Conservation (phyloP, 2,888 invertebrate species). For the Phymatocera aterrima region DNA sequence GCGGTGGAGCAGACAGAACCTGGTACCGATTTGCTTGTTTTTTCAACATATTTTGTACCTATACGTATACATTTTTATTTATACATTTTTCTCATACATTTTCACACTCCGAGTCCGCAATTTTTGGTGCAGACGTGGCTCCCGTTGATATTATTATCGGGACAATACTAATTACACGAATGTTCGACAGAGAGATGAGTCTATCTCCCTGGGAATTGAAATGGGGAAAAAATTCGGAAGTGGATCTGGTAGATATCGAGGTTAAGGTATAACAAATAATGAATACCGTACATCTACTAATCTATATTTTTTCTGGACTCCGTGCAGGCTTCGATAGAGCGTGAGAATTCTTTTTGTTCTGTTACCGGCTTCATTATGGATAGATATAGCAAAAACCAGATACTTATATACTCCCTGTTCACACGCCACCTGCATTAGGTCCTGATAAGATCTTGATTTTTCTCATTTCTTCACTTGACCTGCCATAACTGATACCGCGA, state of each 20-base stretch:
- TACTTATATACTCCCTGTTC: constrained; percentile 16
- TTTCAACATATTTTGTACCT: not conserved
- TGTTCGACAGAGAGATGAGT: constrained; percentile 10
- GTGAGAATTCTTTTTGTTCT: constrained; percentile 27
- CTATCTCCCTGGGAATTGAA: not conserved
- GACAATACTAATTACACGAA: constrained; percentile 61
- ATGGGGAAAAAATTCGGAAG: not conserved
- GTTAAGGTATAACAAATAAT: not conserved
- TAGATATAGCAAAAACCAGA: constrained; percentile 8
- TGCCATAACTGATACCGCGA: constrained; percentile 26
- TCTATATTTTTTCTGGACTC: not conserved
- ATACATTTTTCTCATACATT: not conserved
- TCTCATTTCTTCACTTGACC: constrained; percentile 16
- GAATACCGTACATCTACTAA: not conserved
- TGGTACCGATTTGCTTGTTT: constrained; percentile 5
- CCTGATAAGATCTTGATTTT: constrained; percentile 34
- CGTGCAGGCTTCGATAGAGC: not conserved
- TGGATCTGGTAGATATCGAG: not conserved
- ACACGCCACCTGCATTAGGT: constrained; percentile 34
- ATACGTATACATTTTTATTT: not conserved
- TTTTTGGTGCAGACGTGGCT: constrained; percentile 1
- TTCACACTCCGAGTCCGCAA: not conserved
- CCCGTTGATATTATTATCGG: constrained; percentile 60
- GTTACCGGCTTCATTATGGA: not conserved
- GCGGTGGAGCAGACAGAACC: not conserved